phyloP scores from a whole-genome alignment of 2,888 invertebrate genomes.

The Aquatica leii region DNA sequence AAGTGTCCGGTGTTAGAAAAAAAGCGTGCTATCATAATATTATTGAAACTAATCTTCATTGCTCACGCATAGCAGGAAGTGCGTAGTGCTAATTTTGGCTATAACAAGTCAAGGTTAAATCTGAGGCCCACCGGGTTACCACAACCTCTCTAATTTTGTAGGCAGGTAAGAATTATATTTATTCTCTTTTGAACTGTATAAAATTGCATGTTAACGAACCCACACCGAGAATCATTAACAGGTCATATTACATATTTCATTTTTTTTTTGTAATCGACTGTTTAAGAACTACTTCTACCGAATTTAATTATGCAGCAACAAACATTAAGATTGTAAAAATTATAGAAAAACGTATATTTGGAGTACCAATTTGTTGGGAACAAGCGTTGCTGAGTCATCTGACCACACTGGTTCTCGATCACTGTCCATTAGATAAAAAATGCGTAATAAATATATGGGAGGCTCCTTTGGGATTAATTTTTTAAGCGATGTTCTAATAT shows the following conservation, averaged over 20 bases:
- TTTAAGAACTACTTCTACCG: too few species aligned
- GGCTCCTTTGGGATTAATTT: conserved; percentile 33
- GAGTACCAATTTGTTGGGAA: not conserved
- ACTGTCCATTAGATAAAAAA: conserved; percentile 40
- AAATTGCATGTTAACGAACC: too few species aligned
- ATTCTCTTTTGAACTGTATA: too few species aligned
- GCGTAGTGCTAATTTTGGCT: conserved; percentile 41
- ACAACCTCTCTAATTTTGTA: conserved; percentile 5
- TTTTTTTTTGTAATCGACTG: too few species aligned
- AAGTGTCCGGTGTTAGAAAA: too few species aligned
- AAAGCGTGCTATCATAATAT: not conserved
- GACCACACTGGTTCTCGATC: conserved; percentile 38
- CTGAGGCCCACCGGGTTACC: conserved; percentile 32
- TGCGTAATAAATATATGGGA: conserved; percentile 39
- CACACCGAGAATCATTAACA: too few species aligned
- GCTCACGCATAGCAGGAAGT: conserved; percentile 37
- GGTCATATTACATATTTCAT: too few species aligned
- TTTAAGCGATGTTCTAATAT: conserved; percentile 8
- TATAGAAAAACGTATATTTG: conserved; percentile 1
- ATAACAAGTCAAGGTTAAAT: conserved; percentile 32
- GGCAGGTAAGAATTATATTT: conserved; percentile 7
- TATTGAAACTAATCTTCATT: conserved; percentile 5
- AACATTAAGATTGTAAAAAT: too few species aligned
- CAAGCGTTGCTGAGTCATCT: conserved; percentile 26
- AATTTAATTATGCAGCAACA: too few species aligned